These are phyloP conservation scores for Protomyctophum bolini DNA, from an alignment of 2,113 vertebrate genomes.

Conservation along the genomic window DNA sequence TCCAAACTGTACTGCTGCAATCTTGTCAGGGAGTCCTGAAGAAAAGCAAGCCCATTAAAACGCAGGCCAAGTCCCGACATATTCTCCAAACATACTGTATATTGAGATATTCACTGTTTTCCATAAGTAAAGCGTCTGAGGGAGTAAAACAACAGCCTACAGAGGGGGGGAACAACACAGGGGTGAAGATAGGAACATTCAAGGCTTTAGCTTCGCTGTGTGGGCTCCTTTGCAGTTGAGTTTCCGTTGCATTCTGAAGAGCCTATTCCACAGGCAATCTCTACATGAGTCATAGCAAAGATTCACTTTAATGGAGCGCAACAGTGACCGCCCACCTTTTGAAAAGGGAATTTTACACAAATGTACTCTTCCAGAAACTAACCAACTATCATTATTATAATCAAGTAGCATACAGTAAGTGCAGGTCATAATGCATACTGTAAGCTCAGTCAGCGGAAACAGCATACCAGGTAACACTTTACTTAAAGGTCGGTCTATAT, in stretches of 20 bases:
- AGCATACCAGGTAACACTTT: too few species aligned
- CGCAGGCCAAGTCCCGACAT: slow-evolving; percentile 67
- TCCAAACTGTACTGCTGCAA: slow-evolving; percentile 67
- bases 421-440: too few species aligned
- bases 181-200: slow-evolving; percentile 67
- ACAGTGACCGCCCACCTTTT: too few species aligned
- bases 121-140: slow-evolving; percentile 70
- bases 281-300: slow-evolving; percentile 13
- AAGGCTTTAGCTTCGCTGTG: slow-evolving; percentile 50
- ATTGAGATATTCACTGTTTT: slow-evolving; percentile 76
- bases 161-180: slow-evolving; percentile 51
- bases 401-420: too few species aligned
- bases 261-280: slow-evolving; percentile 33
- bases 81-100: slow-evolving; percentile 57
- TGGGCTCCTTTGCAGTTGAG: slow-evolving; percentile 47
- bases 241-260: slow-evolving; percentile 47
- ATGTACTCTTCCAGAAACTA: too few species aligned
- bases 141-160: slow-evolving; percentile 63
- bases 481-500: too few species aligned
- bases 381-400: too few species aligned
- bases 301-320: background rate
- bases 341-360: too few species aligned
- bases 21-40: slow-evolving; percentile 68
- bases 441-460: too few species aligned
- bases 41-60: slow-evolving; percentile 65